Percentiles rank a stretch among this genome's conserved stretches.
Evolutionary conservation across 1,140 invertebrate genomes (phyloP).

Genomic region (Sweltsa coloradensis): DNA sequence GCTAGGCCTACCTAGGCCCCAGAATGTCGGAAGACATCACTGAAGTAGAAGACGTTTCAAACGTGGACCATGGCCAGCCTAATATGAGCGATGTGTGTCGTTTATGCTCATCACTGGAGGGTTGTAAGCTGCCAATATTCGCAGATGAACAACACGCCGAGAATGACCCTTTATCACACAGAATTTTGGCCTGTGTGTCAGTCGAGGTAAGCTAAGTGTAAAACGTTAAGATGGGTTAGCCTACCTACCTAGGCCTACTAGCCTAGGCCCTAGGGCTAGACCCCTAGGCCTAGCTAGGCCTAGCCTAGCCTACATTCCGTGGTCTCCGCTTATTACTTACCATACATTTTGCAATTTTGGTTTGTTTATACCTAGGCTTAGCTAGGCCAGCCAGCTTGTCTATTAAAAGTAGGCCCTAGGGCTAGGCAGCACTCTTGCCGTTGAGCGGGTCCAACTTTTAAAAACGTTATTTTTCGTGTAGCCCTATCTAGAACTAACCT

Average conservation of each 20-base stretch:
- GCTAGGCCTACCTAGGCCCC: too few relatives aligned
- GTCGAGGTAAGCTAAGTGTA: slow-evolving; percentile 47
- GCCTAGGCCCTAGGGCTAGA: neutral
- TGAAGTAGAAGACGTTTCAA: slow-evolving; percentile 24
- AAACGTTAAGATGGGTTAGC: too few relatives aligned
- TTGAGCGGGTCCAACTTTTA: too few relatives aligned
- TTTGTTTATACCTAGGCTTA: neutral
- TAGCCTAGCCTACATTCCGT: neutral
- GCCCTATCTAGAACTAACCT: too few relatives aligned
- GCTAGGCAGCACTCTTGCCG: too few relatives aligned
- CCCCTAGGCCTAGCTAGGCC: neutral
- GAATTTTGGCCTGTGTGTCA: slow-evolving; percentile 45
- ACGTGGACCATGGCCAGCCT: slow-evolving; percentile 23
- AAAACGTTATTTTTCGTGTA: too few relatives aligned
- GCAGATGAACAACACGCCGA: slow-evolving; percentile 28
- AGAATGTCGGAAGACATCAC: slow-evolving; percentile 22
- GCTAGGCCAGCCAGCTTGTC: too few relatives aligned
- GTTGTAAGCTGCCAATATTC: slow-evolving; percentile 33
- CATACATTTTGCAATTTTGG: neutral
- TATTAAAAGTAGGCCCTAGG: too few relatives aligned
- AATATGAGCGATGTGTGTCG: slow-evolving; percentile 34
- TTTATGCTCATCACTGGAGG: slow-evolving; percentile 43
- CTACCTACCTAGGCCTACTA: too few relatives aligned
- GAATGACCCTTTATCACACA: slow-evolving; percentile 31
- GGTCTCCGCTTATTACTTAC: neutral